A percentile compares a stretch with the other conserved stretches of the same genome.
Conservation (phyloP, 2,888 invertebrate genomes). For the Allacma fusca region DNA sequence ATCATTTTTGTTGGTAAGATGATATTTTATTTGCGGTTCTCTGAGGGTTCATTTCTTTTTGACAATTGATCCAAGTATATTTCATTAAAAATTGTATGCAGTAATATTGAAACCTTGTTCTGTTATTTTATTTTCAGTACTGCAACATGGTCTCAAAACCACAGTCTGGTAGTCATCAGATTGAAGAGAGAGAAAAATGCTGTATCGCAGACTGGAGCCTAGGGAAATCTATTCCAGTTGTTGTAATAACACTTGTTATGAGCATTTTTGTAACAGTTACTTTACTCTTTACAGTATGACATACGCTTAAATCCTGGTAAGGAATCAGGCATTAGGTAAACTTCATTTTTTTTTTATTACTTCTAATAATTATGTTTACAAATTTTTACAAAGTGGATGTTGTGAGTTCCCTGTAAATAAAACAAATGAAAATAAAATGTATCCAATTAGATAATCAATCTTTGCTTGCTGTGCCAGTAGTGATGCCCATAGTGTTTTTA, state of each 20-base stretch:
- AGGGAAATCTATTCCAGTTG: background rate
- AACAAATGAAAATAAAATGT: too few species aligned
- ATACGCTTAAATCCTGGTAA: too few species aligned
- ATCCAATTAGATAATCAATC: too few species aligned
- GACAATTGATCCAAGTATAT: too few species aligned
- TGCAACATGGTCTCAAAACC: background rate
- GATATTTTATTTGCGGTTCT: background rate
- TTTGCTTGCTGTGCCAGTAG: too few species aligned
- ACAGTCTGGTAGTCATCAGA: background rate
- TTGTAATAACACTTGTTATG: background rate
- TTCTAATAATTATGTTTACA: background rate
- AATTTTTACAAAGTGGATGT: too few species aligned
- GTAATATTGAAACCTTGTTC: too few species aligned
- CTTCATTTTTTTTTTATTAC: background rate
- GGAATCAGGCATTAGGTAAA: too few species aligned
- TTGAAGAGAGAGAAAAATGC: background rate
- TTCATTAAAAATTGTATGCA: too few species aligned
- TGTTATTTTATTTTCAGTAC: conserved; percentile 1
- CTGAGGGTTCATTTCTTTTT: too few species aligned
- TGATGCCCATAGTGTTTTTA: background rate
- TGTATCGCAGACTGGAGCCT: background rate
- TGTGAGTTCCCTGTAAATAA: too few species aligned
- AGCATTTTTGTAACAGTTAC: background rate
- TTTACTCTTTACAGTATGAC: background rate
- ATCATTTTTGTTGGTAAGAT: conserved; percentile 23